Conservation (phyloP, 2,797 vertebrate species). For the Lagorchestes hirsutus region DNA sequence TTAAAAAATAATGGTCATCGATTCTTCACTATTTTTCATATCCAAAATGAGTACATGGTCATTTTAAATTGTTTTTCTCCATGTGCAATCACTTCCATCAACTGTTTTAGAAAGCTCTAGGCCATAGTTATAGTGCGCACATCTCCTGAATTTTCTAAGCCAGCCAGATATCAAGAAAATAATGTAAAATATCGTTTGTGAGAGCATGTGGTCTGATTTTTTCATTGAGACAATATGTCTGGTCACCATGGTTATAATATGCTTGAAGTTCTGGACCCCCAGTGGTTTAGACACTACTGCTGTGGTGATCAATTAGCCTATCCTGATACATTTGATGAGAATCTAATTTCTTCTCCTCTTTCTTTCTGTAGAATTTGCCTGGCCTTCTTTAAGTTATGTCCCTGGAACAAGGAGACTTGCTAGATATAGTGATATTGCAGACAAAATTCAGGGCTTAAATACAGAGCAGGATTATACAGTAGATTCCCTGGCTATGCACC, state of each 20-base stretch:
- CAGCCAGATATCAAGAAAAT: not conserved
- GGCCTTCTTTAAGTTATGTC: not conserved
- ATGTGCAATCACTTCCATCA: not conserved
- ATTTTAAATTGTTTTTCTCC: not conserved
- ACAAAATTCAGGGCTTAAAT: not conserved
- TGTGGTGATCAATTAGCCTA: not conserved
- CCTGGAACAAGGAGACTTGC: not conserved
- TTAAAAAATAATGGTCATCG: not conserved
- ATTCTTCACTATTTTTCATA: not conserved
- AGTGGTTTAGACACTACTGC: not conserved
- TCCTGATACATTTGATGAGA: not conserved
- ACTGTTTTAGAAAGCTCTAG: not conserved
- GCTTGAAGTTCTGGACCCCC: not conserved
- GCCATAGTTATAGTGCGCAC: not conserved
- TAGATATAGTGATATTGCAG: not conserved
- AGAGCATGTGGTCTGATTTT: not conserved
- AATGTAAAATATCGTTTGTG: not conserved
- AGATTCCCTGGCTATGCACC: not conserved
- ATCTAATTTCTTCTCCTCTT: not conserved
- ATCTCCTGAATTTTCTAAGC: not conserved
- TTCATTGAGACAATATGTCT: not conserved
- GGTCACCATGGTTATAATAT: not conserved
- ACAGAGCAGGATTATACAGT: not conserved
- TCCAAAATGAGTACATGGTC: not conserved
- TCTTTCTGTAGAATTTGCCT: not conserved